Evolutionary conservation across 1,140 invertebrate genomes (phyloP), one percentile per base, ranked within the genome.

Genomic region (Maconellicoccus hirsutus): DNA sequence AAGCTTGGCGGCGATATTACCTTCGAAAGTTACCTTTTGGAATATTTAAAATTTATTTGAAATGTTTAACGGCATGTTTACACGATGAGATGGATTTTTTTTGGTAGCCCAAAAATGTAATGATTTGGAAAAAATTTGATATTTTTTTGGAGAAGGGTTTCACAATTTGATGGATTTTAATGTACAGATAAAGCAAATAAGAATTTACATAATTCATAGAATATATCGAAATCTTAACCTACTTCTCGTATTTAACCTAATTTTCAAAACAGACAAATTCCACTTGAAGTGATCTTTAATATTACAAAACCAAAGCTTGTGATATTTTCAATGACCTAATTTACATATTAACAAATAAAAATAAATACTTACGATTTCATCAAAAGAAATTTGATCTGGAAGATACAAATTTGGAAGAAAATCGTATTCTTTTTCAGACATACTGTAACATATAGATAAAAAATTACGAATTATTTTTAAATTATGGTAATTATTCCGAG

Each of bases 351-450:
- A 66, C 10, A 4, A 23, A 22, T 25, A 16, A 66, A 23, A 59
- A 59, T 7, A 59, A 7, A 66, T 23, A 66, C 61, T 66, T 66
- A 66, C 61, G 61, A 66, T 66, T 66, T 66, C 61, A 66, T 66
- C 61, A 66, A 66, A 66, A 25, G 61, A 66, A 66, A 66, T 66
- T 25, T 66, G 61, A 66, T 66, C 61, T 66, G 61, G 61, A 66
- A 66, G 61, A 26, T 66, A 66, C 10, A 66, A 26, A 66, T 23
- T 66, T 25, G 21, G 61, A 8, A 66, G 19, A 14, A 66, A 25
- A 16, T 66, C 61, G 61, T 25, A 66, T 26, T 66, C 61, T 25
- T 66, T 66, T 66, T 66, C 61, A 66, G 22, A 66, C 61, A 66
- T 66, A 66, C 61, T 66, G 61, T 16, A 66, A 66, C 61, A 66